Percentiles rank a stretch among this genome's conserved stretches.
Evolutionary conservation across 2,888 invertebrate species (phyloP).

Genomic region (Diadegma fenestrale): DNA sequence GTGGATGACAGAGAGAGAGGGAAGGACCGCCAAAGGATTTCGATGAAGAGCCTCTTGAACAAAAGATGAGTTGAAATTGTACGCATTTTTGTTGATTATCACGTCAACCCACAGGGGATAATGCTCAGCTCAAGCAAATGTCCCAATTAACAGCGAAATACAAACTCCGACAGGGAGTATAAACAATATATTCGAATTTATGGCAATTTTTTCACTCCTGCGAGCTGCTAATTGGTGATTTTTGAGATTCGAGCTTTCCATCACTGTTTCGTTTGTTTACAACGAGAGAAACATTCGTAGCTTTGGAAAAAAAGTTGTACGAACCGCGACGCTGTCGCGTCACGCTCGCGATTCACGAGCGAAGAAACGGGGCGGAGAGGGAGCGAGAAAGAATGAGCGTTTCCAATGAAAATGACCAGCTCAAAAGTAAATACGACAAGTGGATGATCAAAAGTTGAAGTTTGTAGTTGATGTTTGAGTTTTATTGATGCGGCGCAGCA

Average conservation of each 20-base stretch:
- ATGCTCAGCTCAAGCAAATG: neutral
- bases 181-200: neutral
- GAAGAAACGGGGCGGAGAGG: neutral
- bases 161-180: neutral
- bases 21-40: conserved; percentile 17
- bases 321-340: neutral
- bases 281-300: neutral
- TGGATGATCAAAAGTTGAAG: neutral
- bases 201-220: neutral
- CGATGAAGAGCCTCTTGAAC: conserved; percentile 25
- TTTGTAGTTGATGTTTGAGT: conserved; percentile 9
- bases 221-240: neutral
- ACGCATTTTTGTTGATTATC: conserved; percentile 24
- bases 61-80: conserved; percentile 22
- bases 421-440: conserved; percentile 23
- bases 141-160: neutral
- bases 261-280: neutral
- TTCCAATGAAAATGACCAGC: neutral
- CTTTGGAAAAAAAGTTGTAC: neutral
- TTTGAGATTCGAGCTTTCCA: neutral
- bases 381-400: neutral
- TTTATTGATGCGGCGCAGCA: conserved; percentile 14
- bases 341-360: neutral
- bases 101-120: conserved; percentile 14
- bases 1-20: conserved; percentile 55